Evolutionary conservation across 1,140 invertebrate genomes (phyloP).

Genomic region (Stenopsyche tienmushanensis): DNA sequence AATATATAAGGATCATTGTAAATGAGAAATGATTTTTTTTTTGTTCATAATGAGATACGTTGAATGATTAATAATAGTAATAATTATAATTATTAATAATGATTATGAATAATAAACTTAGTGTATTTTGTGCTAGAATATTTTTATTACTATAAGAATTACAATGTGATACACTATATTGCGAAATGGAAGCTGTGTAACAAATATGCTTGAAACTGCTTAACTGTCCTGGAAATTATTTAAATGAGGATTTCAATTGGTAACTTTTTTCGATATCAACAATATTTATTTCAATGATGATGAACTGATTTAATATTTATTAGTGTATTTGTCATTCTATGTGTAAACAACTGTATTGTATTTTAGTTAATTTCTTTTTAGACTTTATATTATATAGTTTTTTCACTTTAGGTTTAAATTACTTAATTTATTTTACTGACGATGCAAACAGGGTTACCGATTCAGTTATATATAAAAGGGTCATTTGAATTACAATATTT

Average conservation of each 20-base stretch:
- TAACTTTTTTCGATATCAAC: no score
- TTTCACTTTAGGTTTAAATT: background rate
- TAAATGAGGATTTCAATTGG: no score
- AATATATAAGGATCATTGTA: slow-evolving; percentile 41
- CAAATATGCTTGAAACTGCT: slow-evolving; percentile 25
- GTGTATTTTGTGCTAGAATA: slow-evolving; percentile 42
- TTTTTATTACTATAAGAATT: slow-evolving; percentile 40
- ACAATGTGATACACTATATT: slow-evolving; percentile 42
- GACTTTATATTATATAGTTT: background rate
- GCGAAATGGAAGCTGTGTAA: slow-evolving; percentile 34
- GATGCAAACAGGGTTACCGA: slow-evolving; percentile 10
- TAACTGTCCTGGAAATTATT: slow-evolving; percentile 24
- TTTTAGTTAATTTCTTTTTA: background rate
- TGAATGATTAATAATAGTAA: slow-evolving; percentile 37
- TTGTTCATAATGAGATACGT: slow-evolving; percentile 39
- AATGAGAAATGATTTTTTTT: slow-evolving; percentile 37
- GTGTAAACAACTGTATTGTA: background rate
- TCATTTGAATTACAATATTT: background rate
- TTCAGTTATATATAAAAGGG: background rate
- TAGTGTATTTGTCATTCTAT: no score
- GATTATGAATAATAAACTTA: slow-evolving; percentile 27
- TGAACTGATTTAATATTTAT: no score
- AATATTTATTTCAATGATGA: no score
- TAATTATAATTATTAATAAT: slow-evolving; percentile 34
- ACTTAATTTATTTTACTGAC: background rate